phyloP scores from a whole-genome alignment of 2,888 invertebrate species.

The Tipula vernalis region DNA sequence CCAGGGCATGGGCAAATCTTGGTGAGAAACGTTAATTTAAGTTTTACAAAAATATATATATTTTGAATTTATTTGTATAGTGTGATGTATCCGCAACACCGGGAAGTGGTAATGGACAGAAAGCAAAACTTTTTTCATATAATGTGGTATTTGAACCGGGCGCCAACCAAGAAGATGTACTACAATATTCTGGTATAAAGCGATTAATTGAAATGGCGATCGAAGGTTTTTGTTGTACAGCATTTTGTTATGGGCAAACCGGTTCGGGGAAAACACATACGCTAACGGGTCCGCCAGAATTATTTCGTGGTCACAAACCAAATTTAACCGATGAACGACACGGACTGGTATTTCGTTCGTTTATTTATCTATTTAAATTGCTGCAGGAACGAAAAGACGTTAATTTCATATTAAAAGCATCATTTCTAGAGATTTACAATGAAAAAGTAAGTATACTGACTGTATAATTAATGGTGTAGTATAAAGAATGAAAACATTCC shows the following conservation, averaged over 20 bases:
- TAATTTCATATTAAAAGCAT: slow-evolving; percentile 78
- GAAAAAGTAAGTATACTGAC: slow-evolving; percentile 60
- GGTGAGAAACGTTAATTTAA: slow-evolving; percentile 20
- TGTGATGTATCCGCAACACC: slow-evolving; percentile 35
- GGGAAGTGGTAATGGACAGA: slow-evolving; percentile 43
- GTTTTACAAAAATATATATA: neutral
- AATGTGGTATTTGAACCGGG: slow-evolving; percentile 91
- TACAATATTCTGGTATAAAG: slow-evolving; percentile 84
- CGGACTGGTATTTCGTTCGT: slow-evolving; percentile 81
- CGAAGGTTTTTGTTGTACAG: slow-evolving; percentile 87
- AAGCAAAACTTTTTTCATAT: slow-evolving; percentile 81
- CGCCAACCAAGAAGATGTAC: slow-evolving; percentile 66
- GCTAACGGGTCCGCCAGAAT: slow-evolving; percentile 77
- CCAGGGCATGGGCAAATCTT: slow-evolving; percentile 83
- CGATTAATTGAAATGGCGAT: slow-evolving; percentile 87
- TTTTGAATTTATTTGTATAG: slow-evolving; percentile 23
- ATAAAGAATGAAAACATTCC: too few relatives aligned
- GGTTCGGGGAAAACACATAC: slow-evolving; percentile 96
- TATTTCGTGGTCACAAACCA: slow-evolving; percentile 48
- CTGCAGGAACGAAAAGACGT: slow-evolving; percentile 63
- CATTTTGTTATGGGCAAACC: slow-evolving; percentile 93
- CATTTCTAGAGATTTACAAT: slow-evolving; percentile 92
- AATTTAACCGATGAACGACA: slow-evolving; percentile 60
- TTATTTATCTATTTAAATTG: slow-evolving; percentile 76
- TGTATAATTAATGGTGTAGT: neutral